Base-by-base conservation (phyloP, 2,113 vertebrate genomes). In the Hypomesus transpacificus region DNA sequence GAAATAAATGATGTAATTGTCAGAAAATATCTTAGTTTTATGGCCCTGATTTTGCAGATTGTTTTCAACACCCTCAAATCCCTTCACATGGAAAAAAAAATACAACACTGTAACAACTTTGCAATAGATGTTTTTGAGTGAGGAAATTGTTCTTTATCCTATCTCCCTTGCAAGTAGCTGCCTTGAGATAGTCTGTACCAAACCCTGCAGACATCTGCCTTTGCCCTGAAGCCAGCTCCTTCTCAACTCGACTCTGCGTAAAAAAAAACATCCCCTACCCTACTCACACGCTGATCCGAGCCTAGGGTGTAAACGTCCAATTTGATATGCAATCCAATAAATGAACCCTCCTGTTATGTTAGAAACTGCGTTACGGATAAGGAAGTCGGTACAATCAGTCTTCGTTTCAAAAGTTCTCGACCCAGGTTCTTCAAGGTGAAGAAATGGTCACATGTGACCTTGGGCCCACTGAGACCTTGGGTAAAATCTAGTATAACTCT, bases 1-100 rank as follows among this genome's bases (percentile, higher is more conserved):
- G 75, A 66, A 84, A 84, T 77, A 78, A 83, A 77, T 86, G 85
- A 85, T 83, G 82, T 88, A 88, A 87, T 83, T 89, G 86, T 79
- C 81, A 80, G 83, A 78, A 85, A 87, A 87, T 68, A 68, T 86
- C 76, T 81, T 5, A 14, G 57, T 68, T 85, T 69, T 83, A 80
- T 74, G 59, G 31, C 51, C 54, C 69, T 72, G 70, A 75, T 81
- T 83, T 76, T 68, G 68, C 56, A 78, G 53, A 79, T 75, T 69
- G 75, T 78, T 57, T 70, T 61, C 67, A 74, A 1, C 39, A 46
- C 39, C 39, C 39, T 46, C 39, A 1, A 46, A 5, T 11, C 39
- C 9, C 39, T 46, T 11, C 39, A 46, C 5, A 46, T 46, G 39
- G 2, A 24, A 46, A 46, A 46, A 46, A 46, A 8, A 53, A 74